Conservation (phyloP, 2,888 invertebrate species). For the Lumbricus terrestris region DNA sequence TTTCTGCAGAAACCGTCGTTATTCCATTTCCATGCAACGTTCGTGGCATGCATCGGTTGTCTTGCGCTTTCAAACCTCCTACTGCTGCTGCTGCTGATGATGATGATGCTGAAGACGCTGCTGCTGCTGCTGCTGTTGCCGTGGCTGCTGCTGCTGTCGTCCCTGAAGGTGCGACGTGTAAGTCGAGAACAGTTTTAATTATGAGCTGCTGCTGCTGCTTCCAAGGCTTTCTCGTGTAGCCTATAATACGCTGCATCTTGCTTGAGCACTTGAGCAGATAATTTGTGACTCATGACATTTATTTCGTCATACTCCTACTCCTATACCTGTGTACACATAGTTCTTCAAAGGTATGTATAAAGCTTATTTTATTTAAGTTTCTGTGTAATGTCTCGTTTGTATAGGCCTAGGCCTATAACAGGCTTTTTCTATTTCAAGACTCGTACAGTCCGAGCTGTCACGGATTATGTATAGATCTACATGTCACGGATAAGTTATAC, state of each 20-base stretch:
- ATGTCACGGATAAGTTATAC: no score
- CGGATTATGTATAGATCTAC: no score
- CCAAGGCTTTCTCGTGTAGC: not conserved
- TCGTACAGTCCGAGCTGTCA: no score
- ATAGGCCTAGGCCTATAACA: not conserved
- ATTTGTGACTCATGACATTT: not conserved
- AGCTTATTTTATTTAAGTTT: not conserved
- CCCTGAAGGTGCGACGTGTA: not conserved
- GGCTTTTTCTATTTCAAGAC: not conserved
- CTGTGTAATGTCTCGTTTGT: not conserved
- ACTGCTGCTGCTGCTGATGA: not conserved
- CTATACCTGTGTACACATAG: not conserved
- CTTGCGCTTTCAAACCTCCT: not conserved
- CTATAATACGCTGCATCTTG: not conserved
- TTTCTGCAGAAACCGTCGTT: not conserved
- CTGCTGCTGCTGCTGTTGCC: no score
- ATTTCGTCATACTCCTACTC: not conserved
- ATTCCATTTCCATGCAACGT: not conserved
- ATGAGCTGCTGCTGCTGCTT: conserved; percentile 3
- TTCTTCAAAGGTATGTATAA: not conserved
- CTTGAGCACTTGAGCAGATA: not conserved
- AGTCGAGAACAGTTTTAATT: not conserved
- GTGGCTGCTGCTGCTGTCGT: not conserved
- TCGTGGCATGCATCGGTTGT: not conserved
- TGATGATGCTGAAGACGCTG: not conserved